Base-by-base conservation (phyloP, 2,888 invertebrate genomes). In the Dromius quadrimaculatus region DNA sequence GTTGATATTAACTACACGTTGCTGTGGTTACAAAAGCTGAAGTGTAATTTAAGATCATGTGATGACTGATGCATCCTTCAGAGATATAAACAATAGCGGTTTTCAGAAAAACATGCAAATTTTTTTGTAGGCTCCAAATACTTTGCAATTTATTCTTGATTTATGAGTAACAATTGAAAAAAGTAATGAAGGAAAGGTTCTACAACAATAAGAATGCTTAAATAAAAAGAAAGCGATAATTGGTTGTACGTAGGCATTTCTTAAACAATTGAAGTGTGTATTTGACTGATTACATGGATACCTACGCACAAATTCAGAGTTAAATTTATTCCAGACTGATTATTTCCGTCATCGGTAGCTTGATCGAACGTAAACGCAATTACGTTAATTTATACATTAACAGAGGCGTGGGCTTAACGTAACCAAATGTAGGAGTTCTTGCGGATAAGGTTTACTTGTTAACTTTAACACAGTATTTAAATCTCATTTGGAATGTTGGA, bases 311-410 rank as follows among this genome's bases (percentile, higher is more conserved):
- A n/a, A n/a, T n/a, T n/a, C n/a, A n/a, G n/a, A 28, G 47, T 22
- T 47, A 47, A 47, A 22, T 47, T 13, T 47, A 47, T 47, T 47
- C 22, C 22, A n/a, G 8, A 13, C 9, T 22, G 47, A 50, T 23
- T 23, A 50, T 50, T 50, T 50, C 47, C 47, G 47, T 50, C 47
- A 50, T 20, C 47, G 22, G 47, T 50, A 50, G 47, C 47, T 13
- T n/a, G n/a, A 22, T 23, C 22, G 47, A 23, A 50, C 22, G 47
- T 50, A 23, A 23, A 50, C 22, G 47, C 22, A 50, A 22, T 50
- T 50, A 50, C 47, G 45, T 45, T 50, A 50, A 50, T 45, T 45
- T 45, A 45, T 45, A 45, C 17, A 20, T 45, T 22, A 23, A 50
- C 45, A 20, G 17, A 45, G 45, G 45, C 15, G 23, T 20, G n/a